Conservation (phyloP, 92 coral and sea anemone genomes). For the Muricea muricata region DNA sequence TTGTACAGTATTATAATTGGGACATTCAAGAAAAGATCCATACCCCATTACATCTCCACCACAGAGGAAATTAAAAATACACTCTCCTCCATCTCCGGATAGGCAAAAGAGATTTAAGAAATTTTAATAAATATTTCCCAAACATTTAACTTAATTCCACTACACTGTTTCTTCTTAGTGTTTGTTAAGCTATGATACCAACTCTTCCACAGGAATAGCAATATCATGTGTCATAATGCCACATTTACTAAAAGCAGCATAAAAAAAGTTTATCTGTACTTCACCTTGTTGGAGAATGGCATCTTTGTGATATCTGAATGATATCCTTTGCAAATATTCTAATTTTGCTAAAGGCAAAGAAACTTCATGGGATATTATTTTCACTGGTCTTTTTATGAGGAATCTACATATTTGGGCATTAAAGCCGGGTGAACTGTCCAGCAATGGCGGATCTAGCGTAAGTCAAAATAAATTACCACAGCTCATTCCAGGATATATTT, state of each 20-base stretch:
- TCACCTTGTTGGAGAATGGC: slow-evolving; percentile 46
- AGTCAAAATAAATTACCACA: no score
- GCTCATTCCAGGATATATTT: no score
- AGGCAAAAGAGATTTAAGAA: no score
- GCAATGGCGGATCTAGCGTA: no score
- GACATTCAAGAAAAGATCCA: no score
- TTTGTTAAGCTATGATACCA: background rate
- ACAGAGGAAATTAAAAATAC: no score
- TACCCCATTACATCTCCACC: no score
- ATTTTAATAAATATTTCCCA: no score
- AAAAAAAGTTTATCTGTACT: slow-evolving; percentile 32
- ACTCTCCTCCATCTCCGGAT: no score
- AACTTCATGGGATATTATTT: slow-evolving; percentile 43
- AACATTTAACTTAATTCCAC: no score
- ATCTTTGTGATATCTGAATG: slow-evolving; percentile 47
- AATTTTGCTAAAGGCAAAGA: slow-evolving; percentile 33
- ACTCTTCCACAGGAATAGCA: slow-evolving; percentile 41
- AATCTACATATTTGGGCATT: slow-evolving; percentile 34
- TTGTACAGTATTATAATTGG: background rate
- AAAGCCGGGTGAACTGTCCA: slow-evolving; percentile 38
- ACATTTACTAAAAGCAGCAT: slow-evolving; percentile 41
- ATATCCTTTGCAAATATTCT: slow-evolving; percentile 24
- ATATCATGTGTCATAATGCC: slow-evolving; percentile 48
- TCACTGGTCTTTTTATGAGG: slow-evolving; percentile 47
- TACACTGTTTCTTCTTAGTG: no score